Percentiles rank a stretch among this genome's conserved stretches.
phyloP scores from a whole-genome alignment of 2,113 vertebrate genomes.

The Gobius niger region DNA sequence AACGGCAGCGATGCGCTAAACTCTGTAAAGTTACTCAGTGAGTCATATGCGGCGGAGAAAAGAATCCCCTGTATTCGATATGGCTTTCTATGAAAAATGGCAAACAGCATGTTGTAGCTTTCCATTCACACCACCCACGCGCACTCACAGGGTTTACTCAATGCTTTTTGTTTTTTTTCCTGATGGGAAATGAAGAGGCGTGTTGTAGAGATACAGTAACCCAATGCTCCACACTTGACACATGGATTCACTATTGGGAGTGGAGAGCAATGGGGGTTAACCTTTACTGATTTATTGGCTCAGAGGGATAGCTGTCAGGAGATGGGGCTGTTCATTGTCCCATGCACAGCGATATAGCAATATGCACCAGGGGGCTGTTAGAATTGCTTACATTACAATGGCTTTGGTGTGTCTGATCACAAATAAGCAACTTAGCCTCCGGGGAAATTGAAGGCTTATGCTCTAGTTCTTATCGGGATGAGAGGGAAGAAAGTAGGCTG shows the following conservation, averaged over 20 bases:
- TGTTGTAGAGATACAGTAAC: constrained; percentile 22
- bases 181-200: constrained; percentile 48
- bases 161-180: constrained; percentile 1
- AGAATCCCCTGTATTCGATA: constrained; percentile 43
- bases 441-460: background rate
- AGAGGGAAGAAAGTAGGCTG: too few species aligned
- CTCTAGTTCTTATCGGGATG: too few species aligned
- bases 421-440: background rate
- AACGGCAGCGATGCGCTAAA: background rate
- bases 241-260: constrained; percentile 39
- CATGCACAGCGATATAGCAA: background rate
- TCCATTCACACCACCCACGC: constrained; percentile 57
- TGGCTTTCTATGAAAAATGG: constrained; percentile 29
- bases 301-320: constrained; percentile 31
- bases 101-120: constrained; percentile 48
- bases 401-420: background rate
- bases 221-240: constrained; percentile 33
- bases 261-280: constrained; percentile 35
- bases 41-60: constrained; percentile 42
- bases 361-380: background rate
- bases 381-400: background rate
- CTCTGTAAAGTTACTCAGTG: constrained; percentile 36
- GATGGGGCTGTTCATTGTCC: constrained; percentile 11
- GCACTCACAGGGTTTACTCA: constrained; percentile 29
- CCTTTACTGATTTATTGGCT: constrained; percentile 58